Base-by-base conservation (phyloP, 1,140 invertebrate species). In the Drosophila pallidifrons region DNA sequence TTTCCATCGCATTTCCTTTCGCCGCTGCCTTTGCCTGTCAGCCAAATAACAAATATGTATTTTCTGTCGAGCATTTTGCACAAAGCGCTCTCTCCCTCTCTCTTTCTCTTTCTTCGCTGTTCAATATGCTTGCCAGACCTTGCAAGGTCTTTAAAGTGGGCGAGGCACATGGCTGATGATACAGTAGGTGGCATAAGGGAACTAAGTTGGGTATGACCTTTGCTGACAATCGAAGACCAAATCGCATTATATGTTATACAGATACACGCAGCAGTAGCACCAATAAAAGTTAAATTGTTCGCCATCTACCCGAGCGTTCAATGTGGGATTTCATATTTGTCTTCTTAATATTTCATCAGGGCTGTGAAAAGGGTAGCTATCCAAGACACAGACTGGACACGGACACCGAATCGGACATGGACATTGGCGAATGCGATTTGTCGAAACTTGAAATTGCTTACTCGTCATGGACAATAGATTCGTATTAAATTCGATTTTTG, bases 251-350 rank as follows among this genome's bases (percentile, higher is more conserved):
- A 69, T 7, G 45, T 88, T 83, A 88, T 60, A 75, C 13, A 54
- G 7, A 69, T 58, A 68, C 13, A 10, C 13, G 46, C 13, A 63
- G 73, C 77, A 57, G 32, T 71, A 76, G 72, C 71, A 63, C 52
- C 82, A 86, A 86, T 86, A 86, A 87, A 87, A 88, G 83, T 82
- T 87, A 82, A 88, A 87, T 87, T 80, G 82, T 75, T 57, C 83
- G 51, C 77, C 76, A 57, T 72, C 49, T 79, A 80, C 59, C 51
- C 49, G 61, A 67, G 68, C 77, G 74, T 81, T 66, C 78, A 72
- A 86, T 81, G 78, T 79, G 73, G 83, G 77, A 87, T 88, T 87
- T 88, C 80, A 87, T 87, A 87, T 88, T 88, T 83, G 83, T 87
- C 69, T 71, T 75, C 69, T 88, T 70, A 82, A 87, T 87, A 87